phyloP scores from a whole-genome alignment of 2,113 vertebrate genomes.

The Calidris pygmaea region DNA sequence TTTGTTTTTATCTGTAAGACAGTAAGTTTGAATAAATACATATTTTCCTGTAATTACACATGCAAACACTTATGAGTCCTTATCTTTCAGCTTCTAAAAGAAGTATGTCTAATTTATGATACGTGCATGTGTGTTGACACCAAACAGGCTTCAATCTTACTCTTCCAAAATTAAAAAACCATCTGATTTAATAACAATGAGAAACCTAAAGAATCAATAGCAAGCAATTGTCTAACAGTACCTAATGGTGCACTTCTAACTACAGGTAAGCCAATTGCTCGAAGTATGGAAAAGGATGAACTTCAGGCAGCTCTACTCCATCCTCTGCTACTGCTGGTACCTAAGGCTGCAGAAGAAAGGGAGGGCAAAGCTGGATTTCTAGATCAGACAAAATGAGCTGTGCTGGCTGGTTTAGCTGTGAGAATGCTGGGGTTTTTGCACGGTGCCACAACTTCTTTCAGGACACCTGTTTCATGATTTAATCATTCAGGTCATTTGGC shows the following conservation, averaged over 20 bases:
- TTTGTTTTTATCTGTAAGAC: conserved; percentile 40
- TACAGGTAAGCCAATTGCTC: not conserved
- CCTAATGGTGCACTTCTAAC: not conserved
- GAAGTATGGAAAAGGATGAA: not conserved
- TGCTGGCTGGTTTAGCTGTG: not conserved
- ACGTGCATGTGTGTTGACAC: not conserved
- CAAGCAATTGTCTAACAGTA: not conserved
- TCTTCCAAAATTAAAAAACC: not conserved
- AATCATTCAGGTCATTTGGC: not conserved
- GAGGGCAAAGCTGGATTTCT: not conserved
- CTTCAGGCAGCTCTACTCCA: not conserved
- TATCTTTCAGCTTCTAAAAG: not conserved
- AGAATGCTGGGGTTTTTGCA: not conserved
- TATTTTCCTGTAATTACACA: conserved; percentile 41
- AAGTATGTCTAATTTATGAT: not conserved
- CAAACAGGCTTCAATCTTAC: not conserved
- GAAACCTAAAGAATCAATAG: not conserved
- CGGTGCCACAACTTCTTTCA: not conserved
- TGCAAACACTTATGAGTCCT: conserved; percentile 17
- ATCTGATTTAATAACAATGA: not conserved
- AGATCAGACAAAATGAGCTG: not conserved
- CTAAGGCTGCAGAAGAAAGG: not conserved
- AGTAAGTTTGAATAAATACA: conserved; percentile 51
- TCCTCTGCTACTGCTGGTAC: not conserved
- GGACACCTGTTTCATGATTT: not conserved